Percentiles rank a stretch among this genome's conserved stretches.
Evolutionary conservation across 1,140 invertebrate genomes (phyloP).

Genomic region (Brachionus calyciflorus): DNA sequence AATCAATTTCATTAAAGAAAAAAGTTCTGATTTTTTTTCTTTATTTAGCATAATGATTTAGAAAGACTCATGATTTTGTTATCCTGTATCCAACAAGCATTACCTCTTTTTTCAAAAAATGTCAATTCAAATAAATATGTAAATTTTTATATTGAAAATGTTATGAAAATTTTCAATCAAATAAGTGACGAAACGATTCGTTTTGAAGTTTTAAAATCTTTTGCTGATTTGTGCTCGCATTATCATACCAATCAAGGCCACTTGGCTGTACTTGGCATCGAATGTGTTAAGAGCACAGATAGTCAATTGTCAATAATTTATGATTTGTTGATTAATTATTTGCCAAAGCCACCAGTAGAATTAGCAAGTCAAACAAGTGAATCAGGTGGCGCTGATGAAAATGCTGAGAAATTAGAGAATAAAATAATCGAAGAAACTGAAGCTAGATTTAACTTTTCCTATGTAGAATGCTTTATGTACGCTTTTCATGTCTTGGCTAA

Average conservation of each 20-base stretch:
- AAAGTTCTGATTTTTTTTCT: not conserved
- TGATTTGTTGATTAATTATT: not conserved
- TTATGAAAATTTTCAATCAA: slow-evolving; percentile 62
- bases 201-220: slow-evolving; percentile 77
- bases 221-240: slow-evolving; percentile 78
- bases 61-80: slow-evolving; percentile 69
- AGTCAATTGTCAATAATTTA: slow-evolving; percentile 49
- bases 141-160: slow-evolving; percentile 78
- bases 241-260: slow-evolving; percentile 61
- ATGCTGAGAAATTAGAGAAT: not conserved
- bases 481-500: slow-evolving; percentile 82
- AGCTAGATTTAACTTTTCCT: slow-evolving; percentile 82
- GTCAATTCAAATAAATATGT: slow-evolving; percentile 82
- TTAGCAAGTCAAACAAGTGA: not conserved
- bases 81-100: slow-evolving; percentile 40
- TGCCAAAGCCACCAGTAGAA: not conserved
- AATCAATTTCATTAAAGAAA: too few relatives aligned
- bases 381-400: not conserved
- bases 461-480: slow-evolving; percentile 86
- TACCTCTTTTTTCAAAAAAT: slow-evolving; percentile 63
- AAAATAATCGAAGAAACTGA: slow-evolving; percentile 48
- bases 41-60: slow-evolving; percentile 66
- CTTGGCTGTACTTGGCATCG: slow-evolving; percentile 62
- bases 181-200: slow-evolving; percentile 63
- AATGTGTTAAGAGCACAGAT: slow-evolving; percentile 72